Base-by-base conservation (phyloP, 2,888 invertebrate genomes). In the Boloria euphrosyne region DNA sequence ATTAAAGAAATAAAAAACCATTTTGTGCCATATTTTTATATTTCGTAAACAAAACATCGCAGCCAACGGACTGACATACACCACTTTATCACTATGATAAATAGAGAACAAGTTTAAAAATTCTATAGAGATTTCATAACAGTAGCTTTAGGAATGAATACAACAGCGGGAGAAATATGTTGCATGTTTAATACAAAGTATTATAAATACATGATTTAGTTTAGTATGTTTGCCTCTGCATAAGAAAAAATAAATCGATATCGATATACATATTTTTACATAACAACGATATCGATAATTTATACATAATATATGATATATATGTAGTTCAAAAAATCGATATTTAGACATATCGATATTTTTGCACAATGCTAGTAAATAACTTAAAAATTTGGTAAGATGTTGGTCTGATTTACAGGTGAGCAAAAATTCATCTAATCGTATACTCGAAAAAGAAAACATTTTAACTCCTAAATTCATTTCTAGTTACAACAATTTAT, bases 21-120 rank as follows among this genome's bases (percentile, higher is more conserved):
- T 62, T 62, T 80, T 87, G 88, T 89, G 88, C 87, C 86, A 86
- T 86, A 85, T 84, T 74, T 87, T 87, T 86, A 84, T 85, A 84
- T 62, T 82, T 83, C 77, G 78, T 76, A 85, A 86, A 87, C 84
- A 87, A 84, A 82, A 82, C 71, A 83, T 85, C 47, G 85, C 85
- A 77, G 75, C 76, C 83, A 83, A 67, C 69, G 54, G 55, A 64
- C 64, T 49, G 38, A 49, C 54, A 60, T 54, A 62, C 58, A 59
- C 50, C 38, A 57, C 43, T 53, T 53, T 58, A 63, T 52, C 54
- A 64, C 61, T 61, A 69, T 22, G 44, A 49, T 61, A 55, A n/a
- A 46, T 13, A 50, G 49, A 13, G 51, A 59, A 16, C 51, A 61
- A 68, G 31, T 50, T 55, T 18, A 44, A 66, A 68, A 58, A 69